phyloP scores from a whole-genome alignment of 2,113 vertebrate species.

The Amphiprion percula region DNA sequence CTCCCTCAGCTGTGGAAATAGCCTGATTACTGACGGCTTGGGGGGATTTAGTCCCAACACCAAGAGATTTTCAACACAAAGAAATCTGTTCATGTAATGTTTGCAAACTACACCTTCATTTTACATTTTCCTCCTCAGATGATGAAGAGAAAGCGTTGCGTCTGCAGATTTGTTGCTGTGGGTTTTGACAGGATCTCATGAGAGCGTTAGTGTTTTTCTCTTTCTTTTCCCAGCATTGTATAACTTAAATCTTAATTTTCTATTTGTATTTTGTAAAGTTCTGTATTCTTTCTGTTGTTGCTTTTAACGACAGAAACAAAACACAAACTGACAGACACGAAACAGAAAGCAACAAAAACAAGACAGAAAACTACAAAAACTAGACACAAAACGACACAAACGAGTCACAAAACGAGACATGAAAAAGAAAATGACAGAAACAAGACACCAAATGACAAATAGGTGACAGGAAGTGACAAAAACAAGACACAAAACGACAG shows the following conservation, averaged over 20 bases:
- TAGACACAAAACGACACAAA: too few species aligned
- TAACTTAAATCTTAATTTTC: conserved; percentile 25
- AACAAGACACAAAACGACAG: too few species aligned
- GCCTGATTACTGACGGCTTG: conserved; percentile 55
- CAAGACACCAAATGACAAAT: too few species aligned
- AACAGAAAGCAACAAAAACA: too few species aligned
- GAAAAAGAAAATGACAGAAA: too few species aligned
- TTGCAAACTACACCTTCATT: conserved; percentile 17
- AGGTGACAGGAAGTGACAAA: too few species aligned
- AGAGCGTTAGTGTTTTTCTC: not conserved
- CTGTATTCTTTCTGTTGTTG: too few species aligned
- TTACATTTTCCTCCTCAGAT: not conserved
- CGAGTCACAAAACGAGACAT: too few species aligned
- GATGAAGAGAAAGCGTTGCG: not conserved
- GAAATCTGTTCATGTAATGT: conserved; percentile 6
- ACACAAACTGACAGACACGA: too few species aligned
- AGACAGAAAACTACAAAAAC: too few species aligned
- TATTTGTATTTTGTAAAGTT: not conserved
- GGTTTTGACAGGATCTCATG: not conserved
- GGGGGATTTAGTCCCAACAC: conserved; percentile 40
- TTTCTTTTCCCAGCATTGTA: not conserved
- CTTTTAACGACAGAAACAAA: too few species aligned
- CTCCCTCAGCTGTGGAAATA: conserved; percentile 66
- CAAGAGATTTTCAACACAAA: conserved; percentile 10
- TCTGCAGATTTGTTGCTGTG: not conserved